Conservation (phyloP, 1,140 invertebrate genomes). For the Drosophila auraria region DNA sequence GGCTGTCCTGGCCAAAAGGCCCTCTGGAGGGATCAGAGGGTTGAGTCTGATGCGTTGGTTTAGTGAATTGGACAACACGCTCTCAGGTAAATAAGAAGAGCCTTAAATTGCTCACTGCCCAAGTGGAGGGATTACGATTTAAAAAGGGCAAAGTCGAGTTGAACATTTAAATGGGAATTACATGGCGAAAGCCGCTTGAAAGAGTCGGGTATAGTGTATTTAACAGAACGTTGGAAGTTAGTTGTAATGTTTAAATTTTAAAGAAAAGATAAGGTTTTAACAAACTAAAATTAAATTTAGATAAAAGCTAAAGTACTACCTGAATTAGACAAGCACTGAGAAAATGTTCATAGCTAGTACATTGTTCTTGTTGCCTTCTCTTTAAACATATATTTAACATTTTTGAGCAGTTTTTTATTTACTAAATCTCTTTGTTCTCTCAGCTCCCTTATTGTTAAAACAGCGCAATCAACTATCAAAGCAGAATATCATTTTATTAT, state of each 20-base stretch:
- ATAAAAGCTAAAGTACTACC: no score
- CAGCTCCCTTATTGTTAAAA: conserved; percentile 2
- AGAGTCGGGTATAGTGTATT: conserved; percentile 11
- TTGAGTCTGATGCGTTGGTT: conserved; percentile 41
- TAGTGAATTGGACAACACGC: conserved; percentile 62
- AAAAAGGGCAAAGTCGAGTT: conserved; percentile 20
- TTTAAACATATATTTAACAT: not conserved
- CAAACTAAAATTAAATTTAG: no score
- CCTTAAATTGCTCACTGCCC: conserved; percentile 34
- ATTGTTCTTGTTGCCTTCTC: not conserved
- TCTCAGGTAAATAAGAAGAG: conserved; percentile 65
- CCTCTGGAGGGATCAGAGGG: conserved; percentile 26
- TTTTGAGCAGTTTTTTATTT: no score
- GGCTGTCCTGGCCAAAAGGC: conserved; percentile 53
- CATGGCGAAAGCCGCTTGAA: not conserved
- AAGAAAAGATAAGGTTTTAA: not conserved
- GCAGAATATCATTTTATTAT: conserved; percentile 23
- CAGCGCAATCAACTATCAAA: not conserved
- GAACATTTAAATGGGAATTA: conserved; percentile 19
- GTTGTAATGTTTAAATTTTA: not conserved
- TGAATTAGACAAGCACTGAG: not conserved
- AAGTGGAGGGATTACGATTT: conserved; percentile 23
- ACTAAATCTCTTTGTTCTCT: not conserved
- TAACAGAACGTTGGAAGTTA: not conserved
- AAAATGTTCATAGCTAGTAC: not conserved